Evolutionary conservation across 2,888 invertebrate genomes (phyloP).

Genomic region (Drosophila cyrtoloma): DNA sequence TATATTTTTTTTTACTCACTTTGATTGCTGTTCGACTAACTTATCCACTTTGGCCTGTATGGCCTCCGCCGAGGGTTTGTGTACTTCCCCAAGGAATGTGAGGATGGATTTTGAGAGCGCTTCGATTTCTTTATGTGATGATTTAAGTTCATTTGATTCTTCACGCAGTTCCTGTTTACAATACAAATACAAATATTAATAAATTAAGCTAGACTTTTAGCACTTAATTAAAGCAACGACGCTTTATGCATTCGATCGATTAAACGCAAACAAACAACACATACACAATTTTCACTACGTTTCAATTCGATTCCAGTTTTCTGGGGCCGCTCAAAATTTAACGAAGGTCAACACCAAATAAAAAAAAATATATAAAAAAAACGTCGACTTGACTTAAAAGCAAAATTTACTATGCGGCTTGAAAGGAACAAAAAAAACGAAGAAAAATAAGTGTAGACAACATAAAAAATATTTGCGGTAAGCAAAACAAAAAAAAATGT

Average conservation of each 20-base stretch:
- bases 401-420: conserved; percentile 13
- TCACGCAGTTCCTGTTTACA: conserved; percentile 89
- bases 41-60: conserved; percentile 90
- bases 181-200: conserved; percentile 12
- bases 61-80: conserved; percentile 89
- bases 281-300: conserved; percentile 31
- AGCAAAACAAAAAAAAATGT: conserved; percentile 19
- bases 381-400: conserved; percentile 41
- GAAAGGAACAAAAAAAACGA: conserved; percentile 16
- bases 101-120: conserved; percentile 90
- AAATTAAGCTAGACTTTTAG: conserved; percentile 19
- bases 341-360: conserved; percentile 61
- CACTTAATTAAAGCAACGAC: conserved; percentile 6
- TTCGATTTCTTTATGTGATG: conserved; percentile 89
- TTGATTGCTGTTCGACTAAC: conserved; percentile 89
- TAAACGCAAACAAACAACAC: conserved; percentile 19
- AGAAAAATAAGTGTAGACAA: conserved; percentile 27
- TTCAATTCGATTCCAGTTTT: conserved; percentile 67
- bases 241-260: conserved; percentile 15
- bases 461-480: conserved; percentile 37
- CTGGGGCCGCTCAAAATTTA: conserved; percentile 18
- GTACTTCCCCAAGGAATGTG: conserved; percentile 89
- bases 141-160: conserved; percentile 90
- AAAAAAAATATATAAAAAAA: conserved; percentile 32
- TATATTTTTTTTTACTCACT: conserved; percentile 85